Base-by-base conservation (phyloP, 2,888 invertebrate genomes). In the Melangyna quadrimaculata region DNA sequence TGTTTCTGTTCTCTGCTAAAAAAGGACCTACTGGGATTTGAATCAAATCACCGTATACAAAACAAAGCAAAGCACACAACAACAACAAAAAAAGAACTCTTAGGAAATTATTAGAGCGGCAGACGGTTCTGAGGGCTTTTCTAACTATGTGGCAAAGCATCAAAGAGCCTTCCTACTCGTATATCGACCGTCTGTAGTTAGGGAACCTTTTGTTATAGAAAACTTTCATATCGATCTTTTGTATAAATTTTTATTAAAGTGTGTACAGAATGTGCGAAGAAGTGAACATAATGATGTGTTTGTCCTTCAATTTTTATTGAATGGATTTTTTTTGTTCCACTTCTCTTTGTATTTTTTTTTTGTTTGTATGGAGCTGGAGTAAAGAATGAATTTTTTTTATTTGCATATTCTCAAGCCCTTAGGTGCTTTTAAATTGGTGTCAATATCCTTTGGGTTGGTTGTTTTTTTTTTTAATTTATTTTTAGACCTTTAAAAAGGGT, bases 51-150 rank as follows among this genome's bases (percentile, higher is more conserved):
- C 29, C 43, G 69, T 37, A 37, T 19, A 32, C 35, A 48, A 37
- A 59, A 40, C 40, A 57, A 59, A 37, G 14, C 27, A 17, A 43
- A 8, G 8, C 43, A 37, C 4, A 32, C 29, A 6, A 6, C 4
- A 40, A n/a, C 40, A 40, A 40, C 6, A 32, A 32, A 19, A 12
- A 29, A 35, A 48, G 65, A 48, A 43, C 70, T 65, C 80, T 81
- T 35, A 37, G 37, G 45, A 70, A 77, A 43, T 82, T 82, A 82
- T 78, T 82, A 72, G 81, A 82, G 80, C 75, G 63, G 45, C 75
- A 75, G 69, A 75, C 59, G 37, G 45, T 55, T 37, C 19, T 32
- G 7, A 32, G 70, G 17, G n/a, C 32, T 53, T 67, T 67, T 67
- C 35, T 32, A 61, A 69, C 37, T 70, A 53, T 59, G 43, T 57